Conservation (phyloP, 1,140 invertebrate genomes). For the Phortica variegata region DNA sequence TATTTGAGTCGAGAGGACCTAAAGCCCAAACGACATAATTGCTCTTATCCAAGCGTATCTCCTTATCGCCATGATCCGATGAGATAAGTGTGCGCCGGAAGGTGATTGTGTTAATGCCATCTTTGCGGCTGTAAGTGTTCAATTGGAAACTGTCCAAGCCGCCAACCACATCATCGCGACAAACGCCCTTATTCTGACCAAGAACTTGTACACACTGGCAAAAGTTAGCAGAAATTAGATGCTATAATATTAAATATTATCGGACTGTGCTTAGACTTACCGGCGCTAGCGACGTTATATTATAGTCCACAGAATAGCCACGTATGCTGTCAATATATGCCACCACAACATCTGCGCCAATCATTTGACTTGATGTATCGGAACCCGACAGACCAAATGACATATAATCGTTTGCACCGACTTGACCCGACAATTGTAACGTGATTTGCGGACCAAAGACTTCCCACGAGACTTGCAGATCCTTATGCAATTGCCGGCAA, state of each 20-base stretch:
- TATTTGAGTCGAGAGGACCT: conserved; percentile 74
- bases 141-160: conserved; percentile 78
- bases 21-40: conserved; percentile 82
- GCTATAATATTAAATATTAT: neutral
- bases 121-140: conserved; percentile 67
- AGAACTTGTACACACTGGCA: conserved; percentile 80
- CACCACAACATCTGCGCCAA: conserved; percentile 81
- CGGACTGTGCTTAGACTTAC: too few species aligned
- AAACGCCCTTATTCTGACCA: conserved; percentile 82
- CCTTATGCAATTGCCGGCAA: conserved; percentile 81
- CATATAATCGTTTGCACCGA: conserved; percentile 78
- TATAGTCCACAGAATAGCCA: conserved; percentile 79
- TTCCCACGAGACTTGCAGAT: conserved; percentile 84
- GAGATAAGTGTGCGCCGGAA: conserved; percentile 69
- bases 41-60: conserved; percentile 66
- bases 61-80: conserved; percentile 77
- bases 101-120: conserved; percentile 77
- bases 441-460: conserved; percentile 87
- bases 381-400: conserved; percentile 84
- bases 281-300: conserved; percentile 79
- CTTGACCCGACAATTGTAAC: conserved; percentile 79
- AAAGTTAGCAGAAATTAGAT: too few species aligned
- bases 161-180: conserved; percentile 75
- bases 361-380: conserved; percentile 71
- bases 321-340: conserved; percentile 72